A percentile compares a stretch with the other conserved stretches of the same genome.
phyloP scores from a whole-genome alignment of 2,113 vertebrate species.

The Rhinopithecus roxellana region DNA sequence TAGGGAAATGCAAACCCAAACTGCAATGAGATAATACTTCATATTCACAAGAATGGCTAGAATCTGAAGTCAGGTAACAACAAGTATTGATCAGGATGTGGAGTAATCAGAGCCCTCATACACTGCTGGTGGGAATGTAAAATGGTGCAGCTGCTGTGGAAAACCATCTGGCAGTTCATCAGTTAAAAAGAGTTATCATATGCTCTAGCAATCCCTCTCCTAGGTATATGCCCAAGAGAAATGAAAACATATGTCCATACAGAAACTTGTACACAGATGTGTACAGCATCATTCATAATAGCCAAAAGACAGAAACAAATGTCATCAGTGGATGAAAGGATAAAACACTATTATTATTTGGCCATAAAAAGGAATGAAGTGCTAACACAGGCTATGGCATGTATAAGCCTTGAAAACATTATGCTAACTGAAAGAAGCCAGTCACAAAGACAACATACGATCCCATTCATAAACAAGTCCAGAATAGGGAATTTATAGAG shows the following conservation, averaged over 20 bases:
- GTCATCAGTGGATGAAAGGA: neutral
- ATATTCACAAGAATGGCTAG: neutral
- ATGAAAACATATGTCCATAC: neutral
- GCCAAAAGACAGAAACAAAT: neutral
- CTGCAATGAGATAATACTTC: neutral
- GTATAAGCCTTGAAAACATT: neutral
- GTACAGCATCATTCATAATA: neutral
- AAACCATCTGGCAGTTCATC: neutral
- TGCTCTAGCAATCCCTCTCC: neutral
- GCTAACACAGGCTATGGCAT: neutral
- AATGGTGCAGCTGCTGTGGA: neutral
- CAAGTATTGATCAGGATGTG: neutral
- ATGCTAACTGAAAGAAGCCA: neutral
- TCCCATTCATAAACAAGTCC: neutral
- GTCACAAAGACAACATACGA: neutral
- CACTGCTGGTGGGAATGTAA: neutral
- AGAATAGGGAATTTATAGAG: neutral
- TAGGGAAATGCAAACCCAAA: neutral
- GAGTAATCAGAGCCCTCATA: neutral
- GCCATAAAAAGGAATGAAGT: constrained; percentile 1
- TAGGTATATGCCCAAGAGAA: neutral
- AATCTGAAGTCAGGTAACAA: neutral
- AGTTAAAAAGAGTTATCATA: neutral
- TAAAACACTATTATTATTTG: constrained; percentile 5
- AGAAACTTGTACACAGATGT: neutral